Evolutionary conservation across 2,113 vertebrate genomes (phyloP), one percentile per base, ranked within the genome.

Genomic region (Atlantisia rogersi): DNA sequence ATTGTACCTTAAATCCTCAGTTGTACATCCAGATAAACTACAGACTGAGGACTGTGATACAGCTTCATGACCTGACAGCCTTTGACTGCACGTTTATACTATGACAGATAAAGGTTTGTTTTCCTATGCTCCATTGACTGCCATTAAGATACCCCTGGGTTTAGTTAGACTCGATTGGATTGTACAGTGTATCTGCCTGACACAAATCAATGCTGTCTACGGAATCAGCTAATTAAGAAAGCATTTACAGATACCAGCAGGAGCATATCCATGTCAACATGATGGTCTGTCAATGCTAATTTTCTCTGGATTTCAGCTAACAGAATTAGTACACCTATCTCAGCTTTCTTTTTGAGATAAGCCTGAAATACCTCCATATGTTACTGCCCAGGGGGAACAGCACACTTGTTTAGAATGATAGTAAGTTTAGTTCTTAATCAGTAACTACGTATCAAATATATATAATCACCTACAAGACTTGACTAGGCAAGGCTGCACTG

Each of bases 231-330:
- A 80, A 85, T 93, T 87, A 68, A 64, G 28, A 82, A 82, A 56
- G 39, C 53, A 76, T 37, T 82, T 35, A 46, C 29, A 85, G 39
- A 60, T 80, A 85, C 17, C 53, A 85, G 74, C 84, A 92, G 59
- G 75, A 88, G 48, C 35, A 48, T 42, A 87, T 85, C 48, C 63
- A 94, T 56, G 48, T 91, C 35, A 68, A 63, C 62, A 24, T 40
- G 42, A 52, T 53, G 32, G 31, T 82, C 53, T 88, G 44, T 85
- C 70, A 90, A 40, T 32, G 53, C 53, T 87, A 71, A 87, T 93
- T 94, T 82, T 73, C 44, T 39, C 35, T 77, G 48, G 16, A 70
- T 95, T 94, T 88, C 82, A 74, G 50, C 29, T 92, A 94, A 80
- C 35, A 80, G n/a, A 88, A 82, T 87, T 93, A 70, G 76, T 10